Evolutionary conservation across 2,888 invertebrate species (phyloP), one percentile per base, ranked within the genome.

Genomic region (Octonoba sinensis): DNA sequence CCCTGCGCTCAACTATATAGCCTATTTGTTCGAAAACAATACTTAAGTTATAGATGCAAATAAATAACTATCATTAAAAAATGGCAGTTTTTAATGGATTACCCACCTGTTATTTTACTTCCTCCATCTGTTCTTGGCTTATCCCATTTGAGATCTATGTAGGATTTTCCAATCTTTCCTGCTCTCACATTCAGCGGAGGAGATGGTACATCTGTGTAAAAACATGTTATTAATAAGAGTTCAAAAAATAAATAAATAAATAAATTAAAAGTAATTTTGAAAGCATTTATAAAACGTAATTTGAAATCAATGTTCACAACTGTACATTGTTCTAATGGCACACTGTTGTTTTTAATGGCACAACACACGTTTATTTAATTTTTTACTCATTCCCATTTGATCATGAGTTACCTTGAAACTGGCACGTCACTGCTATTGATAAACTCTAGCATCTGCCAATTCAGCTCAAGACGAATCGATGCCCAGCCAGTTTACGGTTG

Each of bases 121-220:
- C 98, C 98, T 83, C 98, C 98, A 87, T 98, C 97, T 81, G 92
- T 93, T 0, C 91, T 90, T 0, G 99, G 97, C 84, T 94, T 93
- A 86, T 95, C 94, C 98, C 99, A 99, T 85, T 93, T 93, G 47
- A 99, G 92, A 87, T 98, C 97, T 3, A 96, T 96, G 88, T 96
- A 97, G 88, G 94, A 96, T 88, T 93, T 93, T 64, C 97, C 97
- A 65, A 95, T 93, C 87, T 95, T 94, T 51, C 93, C 90, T 3
- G 96, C 96, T 86, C 94, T 93, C 0, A 97, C 97, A 47, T 94
- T 93, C 27, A 94, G 93, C 46, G 97, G 97, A 82, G 96, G 92
- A 0, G 93, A 92, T 6, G 97, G 96, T 8, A 95, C 93, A 83
- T 86, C 88, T 83, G 93, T 91, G 79, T 95, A 93, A 88, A 95